Base-by-base conservation (phyloP, 2,113 vertebrate species). In the Melanocharis versteri region DNA sequence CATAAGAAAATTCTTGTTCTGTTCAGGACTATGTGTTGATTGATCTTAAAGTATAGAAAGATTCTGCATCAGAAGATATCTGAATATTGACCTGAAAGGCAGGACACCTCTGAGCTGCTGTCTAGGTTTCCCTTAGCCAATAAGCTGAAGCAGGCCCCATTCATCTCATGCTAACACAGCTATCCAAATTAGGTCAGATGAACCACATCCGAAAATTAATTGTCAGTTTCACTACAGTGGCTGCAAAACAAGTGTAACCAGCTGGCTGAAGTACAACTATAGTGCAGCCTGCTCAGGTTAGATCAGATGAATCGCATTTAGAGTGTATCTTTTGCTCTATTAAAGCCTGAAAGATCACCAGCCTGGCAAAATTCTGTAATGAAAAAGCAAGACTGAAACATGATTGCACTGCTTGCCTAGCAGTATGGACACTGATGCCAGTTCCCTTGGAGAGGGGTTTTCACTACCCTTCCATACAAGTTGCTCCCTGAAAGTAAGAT, bases 291-390 rank as follows among this genome's bases (percentile, higher is more conserved):
- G 20, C 58, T 70, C 54, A 39, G 70, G 39, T 53, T 51, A 69
- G 62, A 77, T 18, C 77, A 91, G 64, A 86, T 65, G 62, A 92
- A 83, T 86, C 35, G 10, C 39, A 69, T 83, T 73, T 80, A 20
- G 84, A 95, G 68, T 9, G 9, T 44, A 77, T 50, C 62, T 86
- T 93, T 73, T 65, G 62, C 75, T 90, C 79, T 69, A 20, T 77
- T 92, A 86, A 95, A 93, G 80, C 40, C 58, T 92, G 80, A 90
- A 89, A 94, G 88, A 85, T 88, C 62, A 93, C 39, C n/a, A 88
- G 79, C 45, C 85, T 65, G 48, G 93, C 53, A 71, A 57, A 94
- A 78, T 71, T 71, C 64, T 30, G 4, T 48, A 95, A 89, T 48
- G 79, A 83, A 81, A 88, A 62, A n/a, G 27, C 51, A 85, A n/a